These are phyloP conservation scores for Microplitis manilae DNA, from an alignment of 2,888 invertebrate genomes.

Conservation along the genomic window DNA sequence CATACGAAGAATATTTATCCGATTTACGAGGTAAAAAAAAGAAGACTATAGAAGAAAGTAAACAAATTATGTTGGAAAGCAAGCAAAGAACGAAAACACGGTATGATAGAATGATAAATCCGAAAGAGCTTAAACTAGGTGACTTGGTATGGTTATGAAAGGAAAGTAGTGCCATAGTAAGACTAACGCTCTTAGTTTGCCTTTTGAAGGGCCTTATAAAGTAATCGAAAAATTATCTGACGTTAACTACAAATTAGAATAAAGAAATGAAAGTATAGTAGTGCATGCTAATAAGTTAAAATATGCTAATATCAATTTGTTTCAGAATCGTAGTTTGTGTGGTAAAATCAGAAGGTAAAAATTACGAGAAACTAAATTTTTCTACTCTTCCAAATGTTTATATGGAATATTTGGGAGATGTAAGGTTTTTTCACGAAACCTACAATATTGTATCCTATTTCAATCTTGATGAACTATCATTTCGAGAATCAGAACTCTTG, in stretches of 20 bases:
- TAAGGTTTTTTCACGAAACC: too few relatives aligned
- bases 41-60: slow-evolving; percentile 18
- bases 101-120: slow-evolving; percentile 31
- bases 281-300: too few relatives aligned
- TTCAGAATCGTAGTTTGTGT: slow-evolving; percentile 28
- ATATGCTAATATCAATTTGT: slow-evolving; percentile 37
- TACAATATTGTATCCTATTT: too few relatives aligned
- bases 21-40: slow-evolving; percentile 16
- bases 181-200: slow-evolving; percentile 16
- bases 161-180: slow-evolving; percentile 26
- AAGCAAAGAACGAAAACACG: slow-evolving; percentile 27
- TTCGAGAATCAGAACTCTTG: too few relatives aligned
- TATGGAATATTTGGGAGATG: too few relatives aligned
- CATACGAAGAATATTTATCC: slow-evolving; percentile 30
- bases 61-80: slow-evolving; percentile 24
- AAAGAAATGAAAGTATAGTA: too few relatives aligned
- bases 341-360: not conserved
- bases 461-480: too few relatives aligned
- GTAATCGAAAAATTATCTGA: too few relatives aligned
- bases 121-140: slow-evolving; percentile 12
- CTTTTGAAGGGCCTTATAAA: too few relatives aligned
- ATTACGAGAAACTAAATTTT: not conserved
- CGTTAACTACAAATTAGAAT: too few relatives aligned
- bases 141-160: slow-evolving; percentile 33
- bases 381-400: too few relatives aligned